A percentile compares a stretch with the other conserved stretches of the same genome.
Conservation (phyloP, 2,888 invertebrate genomes). For the Galerucella pusilla region DNA sequence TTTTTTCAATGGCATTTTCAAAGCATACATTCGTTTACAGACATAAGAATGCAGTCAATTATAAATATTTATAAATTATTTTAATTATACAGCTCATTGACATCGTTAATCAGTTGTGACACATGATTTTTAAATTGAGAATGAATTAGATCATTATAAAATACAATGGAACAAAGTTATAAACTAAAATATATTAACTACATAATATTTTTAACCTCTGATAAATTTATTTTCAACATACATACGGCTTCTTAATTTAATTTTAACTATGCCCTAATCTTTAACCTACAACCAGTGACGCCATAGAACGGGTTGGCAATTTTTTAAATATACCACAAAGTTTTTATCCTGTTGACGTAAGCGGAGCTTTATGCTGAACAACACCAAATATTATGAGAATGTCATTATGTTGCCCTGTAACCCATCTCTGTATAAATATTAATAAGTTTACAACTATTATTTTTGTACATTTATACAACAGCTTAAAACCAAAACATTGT, state of each 20-base stretch:
- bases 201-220: background rate
- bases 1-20: too few relatives aligned
- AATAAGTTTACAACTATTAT: too few relatives aligned
- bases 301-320: too few relatives aligned
- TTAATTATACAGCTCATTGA: background rate
- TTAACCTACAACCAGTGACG: too few relatives aligned
- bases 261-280: background rate
- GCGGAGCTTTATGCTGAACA: too few relatives aligned
- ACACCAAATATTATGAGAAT: too few relatives aligned
- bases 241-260: background rate
- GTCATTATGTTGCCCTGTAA: too few relatives aligned
- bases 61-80: background rate
- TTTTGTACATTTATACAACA: too few relatives aligned
- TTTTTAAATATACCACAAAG: too few relatives aligned
- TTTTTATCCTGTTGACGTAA: too few relatives aligned
- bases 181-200: background rate
- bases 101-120: background rate
- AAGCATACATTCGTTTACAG: background rate
- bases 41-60: background rate
- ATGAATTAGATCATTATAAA: background rate
- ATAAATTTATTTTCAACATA: background rate
- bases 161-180: background rate
- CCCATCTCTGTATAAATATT: too few relatives aligned
- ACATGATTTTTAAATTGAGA: slow-evolving; percentile 4
- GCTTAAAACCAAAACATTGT: too few relatives aligned